These are phyloP conservation scores for Antheraea assamensis DNA, from an alignment of 2,888 invertebrate species.

Conservation along the genomic window DNA sequence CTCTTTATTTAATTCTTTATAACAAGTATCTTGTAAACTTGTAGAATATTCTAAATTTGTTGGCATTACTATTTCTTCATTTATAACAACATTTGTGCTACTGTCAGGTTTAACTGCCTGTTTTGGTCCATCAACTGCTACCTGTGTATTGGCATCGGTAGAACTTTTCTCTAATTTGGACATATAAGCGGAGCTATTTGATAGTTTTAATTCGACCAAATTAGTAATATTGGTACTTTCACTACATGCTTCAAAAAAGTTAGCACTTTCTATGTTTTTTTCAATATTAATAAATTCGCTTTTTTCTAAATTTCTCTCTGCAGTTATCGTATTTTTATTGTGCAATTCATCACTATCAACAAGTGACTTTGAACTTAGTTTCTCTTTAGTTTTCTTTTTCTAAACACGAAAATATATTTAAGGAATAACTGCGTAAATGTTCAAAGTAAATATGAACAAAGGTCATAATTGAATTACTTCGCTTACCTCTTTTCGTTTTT, in stretches of 20 bases:
- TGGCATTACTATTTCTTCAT: not conserved
- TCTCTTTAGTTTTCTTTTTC: conserved; percentile 67
- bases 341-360: conserved; percentile 5
- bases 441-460: not conserved
- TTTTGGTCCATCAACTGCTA: not conserved
- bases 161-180: not conserved
- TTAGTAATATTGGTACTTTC: not conserved
- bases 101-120: not conserved
- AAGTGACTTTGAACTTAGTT: conserved; percentile 27
- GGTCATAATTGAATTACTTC: not conserved
- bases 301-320: not conserved
- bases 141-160: not conserved
- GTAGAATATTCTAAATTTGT: not conserved
- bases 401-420: conserved; percentile 38
- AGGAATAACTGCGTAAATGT: conserved; percentile 10
- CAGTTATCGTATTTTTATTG: not conserved
- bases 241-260: not conserved
- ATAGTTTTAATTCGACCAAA: not conserved
- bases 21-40: conserved; percentile 29
- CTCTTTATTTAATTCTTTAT: conserved; percentile 41
- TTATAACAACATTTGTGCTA: not conserved
- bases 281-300: not conserved
- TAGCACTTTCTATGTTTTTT: not conserved
- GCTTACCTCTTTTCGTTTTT: conserved; percentile 65
- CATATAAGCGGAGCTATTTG: not conserved